These are phyloP conservation scores for Loris lydekkerianus DNA, from an alignment of 2,797 vertebrate genomes.

Conservation along the genomic window DNA sequence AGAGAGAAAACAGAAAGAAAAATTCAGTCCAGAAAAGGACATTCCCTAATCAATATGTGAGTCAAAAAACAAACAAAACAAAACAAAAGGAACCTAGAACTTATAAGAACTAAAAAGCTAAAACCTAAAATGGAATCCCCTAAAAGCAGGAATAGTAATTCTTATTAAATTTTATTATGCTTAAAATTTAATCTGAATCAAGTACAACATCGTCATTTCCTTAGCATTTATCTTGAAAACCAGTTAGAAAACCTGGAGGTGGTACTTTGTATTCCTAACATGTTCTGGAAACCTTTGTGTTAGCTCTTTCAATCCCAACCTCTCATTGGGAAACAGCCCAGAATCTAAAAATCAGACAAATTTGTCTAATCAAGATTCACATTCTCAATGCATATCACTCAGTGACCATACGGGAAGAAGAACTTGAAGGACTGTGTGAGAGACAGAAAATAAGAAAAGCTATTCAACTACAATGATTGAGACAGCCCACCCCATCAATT, in stretches of 20 bases:
- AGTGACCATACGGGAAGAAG: slow-evolving; percentile 5
- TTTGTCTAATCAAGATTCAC: slow-evolving; percentile 57
- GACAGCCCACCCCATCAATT: slow-evolving; percentile 14
- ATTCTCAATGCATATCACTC: slow-evolving; percentile 45
- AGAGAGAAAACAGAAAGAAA: slow-evolving; percentile 35
- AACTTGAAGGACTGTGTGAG: neutral
- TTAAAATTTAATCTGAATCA: slow-evolving; percentile 66
- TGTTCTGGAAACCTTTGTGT: slow-evolving; percentile 30
- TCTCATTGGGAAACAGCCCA: slow-evolving; percentile 72
- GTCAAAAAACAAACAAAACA: neutral
- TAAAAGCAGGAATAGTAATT: slow-evolving; percentile 32
- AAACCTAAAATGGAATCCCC: slow-evolving; percentile 16
- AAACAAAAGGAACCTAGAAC: neutral
- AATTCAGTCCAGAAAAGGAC: slow-evolving; percentile 54
- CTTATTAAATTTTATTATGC: slow-evolving; percentile 34
- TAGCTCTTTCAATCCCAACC: slow-evolving; percentile 38
- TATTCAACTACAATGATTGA: neutral
- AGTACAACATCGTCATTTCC: slow-evolving; percentile 64
- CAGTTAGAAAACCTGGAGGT: slow-evolving; percentile 72
- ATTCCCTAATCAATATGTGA: slow-evolving; percentile 38
- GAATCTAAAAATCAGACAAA: slow-evolving; percentile 44
- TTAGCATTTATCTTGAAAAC: slow-evolving; percentile 72
- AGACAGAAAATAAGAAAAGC: slow-evolving; percentile 31
- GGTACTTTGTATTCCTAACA: slow-evolving; percentile 67
- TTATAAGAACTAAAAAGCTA: slow-evolving; percentile 25